Evolutionary conservation across 2,113 vertebrate species (phyloP).

Genomic region (Urocitellus parryii): DNA sequence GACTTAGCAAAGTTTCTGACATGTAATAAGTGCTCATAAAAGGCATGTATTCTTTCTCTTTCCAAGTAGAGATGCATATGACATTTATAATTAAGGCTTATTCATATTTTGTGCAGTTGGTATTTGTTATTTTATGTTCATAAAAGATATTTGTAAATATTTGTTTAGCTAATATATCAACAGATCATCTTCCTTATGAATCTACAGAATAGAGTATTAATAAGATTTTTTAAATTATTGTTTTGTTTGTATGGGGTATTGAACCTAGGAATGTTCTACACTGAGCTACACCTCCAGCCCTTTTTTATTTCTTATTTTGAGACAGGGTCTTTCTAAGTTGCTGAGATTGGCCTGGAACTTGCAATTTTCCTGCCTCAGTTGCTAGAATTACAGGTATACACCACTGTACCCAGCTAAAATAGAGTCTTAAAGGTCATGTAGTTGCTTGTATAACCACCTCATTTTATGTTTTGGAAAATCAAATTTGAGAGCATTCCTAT

Average conservation of each 20-base stretch:
- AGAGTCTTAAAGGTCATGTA: neutral
- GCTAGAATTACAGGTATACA: too few species aligned
- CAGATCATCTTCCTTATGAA: slow-evolving; percentile 1
- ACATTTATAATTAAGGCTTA: neutral
- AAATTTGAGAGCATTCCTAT: neutral
- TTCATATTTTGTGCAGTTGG: neutral
- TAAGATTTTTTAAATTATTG: too few species aligned
- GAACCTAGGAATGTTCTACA: too few species aligned
- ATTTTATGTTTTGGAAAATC: slow-evolving; percentile 28
- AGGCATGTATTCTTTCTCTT: neutral
- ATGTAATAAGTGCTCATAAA: neutral
- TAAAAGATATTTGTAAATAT: slow-evolving; percentile 51
- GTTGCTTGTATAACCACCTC: neutral
- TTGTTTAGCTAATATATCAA: slow-evolving; percentile 36
- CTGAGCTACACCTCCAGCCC: too few species aligned
- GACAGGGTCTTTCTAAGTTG: too few species aligned
- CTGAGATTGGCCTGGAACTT: too few species aligned
- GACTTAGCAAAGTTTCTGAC: neutral
- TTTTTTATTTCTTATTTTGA: too few species aligned
- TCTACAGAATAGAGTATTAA: too few species aligned
- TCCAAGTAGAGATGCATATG: neutral
- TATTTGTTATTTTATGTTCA: slow-evolving; percentile 31
- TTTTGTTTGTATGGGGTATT: too few species aligned
- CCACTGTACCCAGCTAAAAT: too few species aligned
- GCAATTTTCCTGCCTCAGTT: too few species aligned